Base-by-base conservation (phyloP, 2,888 invertebrate genomes). In the Eugnorisma glareosa region DNA sequence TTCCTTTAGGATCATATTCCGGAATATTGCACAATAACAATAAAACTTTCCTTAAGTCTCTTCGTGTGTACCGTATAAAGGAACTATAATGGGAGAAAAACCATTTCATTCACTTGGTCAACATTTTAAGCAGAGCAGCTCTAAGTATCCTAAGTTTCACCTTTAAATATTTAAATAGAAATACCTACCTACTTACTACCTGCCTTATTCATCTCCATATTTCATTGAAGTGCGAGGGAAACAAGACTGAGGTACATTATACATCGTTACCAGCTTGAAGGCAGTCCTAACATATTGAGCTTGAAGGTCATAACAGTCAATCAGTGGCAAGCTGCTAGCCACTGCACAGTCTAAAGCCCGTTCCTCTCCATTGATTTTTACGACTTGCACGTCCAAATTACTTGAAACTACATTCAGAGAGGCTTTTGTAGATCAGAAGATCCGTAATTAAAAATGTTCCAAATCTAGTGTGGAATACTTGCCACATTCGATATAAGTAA, bases 281-380 rank as follows among this genome's bases (percentile, higher is more conserved):
- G 61, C 35, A 63, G 18, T 59, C 35, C 59, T 66, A 72, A 83
- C 71, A 75, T 68, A 82, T 72, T 24, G 61, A 51, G 73, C 73
- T 74, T 74, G 67, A 72, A 69, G 68, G 54, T 69, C 77, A 72
- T 84, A 63, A 84, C 84, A 81, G 73, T 84, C 81, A 48, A 81
- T 83, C 81, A 81, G 77, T 51, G 68, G 69, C 75, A 75, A 75
- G 83, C 84, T 83, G 68, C 57, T 79, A 45, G 64, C 54, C 57
- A 51, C 68, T n/a, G 15, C 67, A 51, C 43, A 37, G 57, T 69
- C 69, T 67, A 59, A 54, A 80, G 54, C 66, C 43, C 61, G 80
- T 75, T 83, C 76, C 82, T 70, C 80, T 28, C 63, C 72, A 84
- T 83, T 80, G 76, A 76, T 70, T 83, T 69, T 83, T 76, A 83